Base-by-base conservation (phyloP, 2,888 invertebrate genomes). In the Latheticus oryzae region DNA sequence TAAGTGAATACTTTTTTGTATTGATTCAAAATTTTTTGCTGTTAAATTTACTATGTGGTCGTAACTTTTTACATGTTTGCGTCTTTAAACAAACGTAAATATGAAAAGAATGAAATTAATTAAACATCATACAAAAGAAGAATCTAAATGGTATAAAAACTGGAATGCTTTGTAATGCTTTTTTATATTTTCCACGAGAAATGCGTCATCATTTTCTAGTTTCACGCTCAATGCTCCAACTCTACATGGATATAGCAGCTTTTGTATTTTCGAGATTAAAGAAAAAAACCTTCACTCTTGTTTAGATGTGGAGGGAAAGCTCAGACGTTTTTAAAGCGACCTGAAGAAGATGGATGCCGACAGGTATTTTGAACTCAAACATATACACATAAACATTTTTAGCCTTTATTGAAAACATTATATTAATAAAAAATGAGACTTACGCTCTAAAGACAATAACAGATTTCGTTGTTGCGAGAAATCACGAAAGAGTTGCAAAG, bases 111-210 rank as follows among this genome's bases (percentile, higher is more conserved):
- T 15, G 17, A 35, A 35, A 35, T 35, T 35, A 35, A 35, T 35
- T 35, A 35, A 35, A 35, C 5, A 5, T 9, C 9, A 11, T 28
- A 28, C 9, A 28, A 28, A 17, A 16, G 23, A 38, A 38, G 9
- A 21, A 11, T 38, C 8, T 28, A 28, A 37, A 37, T 37, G 37
- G 37, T 11, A 37, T 40, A 11, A 11, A n/a, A 23, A 15, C 26
- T 26, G 42, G 23, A 8, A 13, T 42, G 26, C 42, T 42, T 42
- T 42, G 42, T 42, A 9, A 11, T 12, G 23, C 11, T 15, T 16
- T 42, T 42, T 45, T 23, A 45, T 17, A 30, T 45, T 45, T 45
- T 45, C 30, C 30, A 32, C 28, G 45, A 16, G 45, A 45, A 28
- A 13, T 47, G 21, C 45, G 47, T 33, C 33, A 33, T 23, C 23